Base-by-base conservation (phyloP, 2,888 invertebrate species). In the Apamea monoglypha region DNA sequence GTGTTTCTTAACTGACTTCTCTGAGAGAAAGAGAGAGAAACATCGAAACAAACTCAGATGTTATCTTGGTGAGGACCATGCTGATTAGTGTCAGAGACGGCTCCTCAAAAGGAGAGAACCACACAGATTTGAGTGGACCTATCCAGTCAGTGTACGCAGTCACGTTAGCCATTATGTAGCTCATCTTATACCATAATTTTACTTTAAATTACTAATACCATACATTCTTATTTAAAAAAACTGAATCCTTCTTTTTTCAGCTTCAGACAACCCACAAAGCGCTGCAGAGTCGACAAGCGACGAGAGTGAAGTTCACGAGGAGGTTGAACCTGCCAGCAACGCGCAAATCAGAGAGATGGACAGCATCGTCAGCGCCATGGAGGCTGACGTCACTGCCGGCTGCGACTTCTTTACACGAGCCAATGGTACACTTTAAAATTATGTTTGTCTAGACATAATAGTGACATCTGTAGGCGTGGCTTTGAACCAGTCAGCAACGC, bases 281-380 rank as follows among this genome's bases (percentile, higher is more conserved):
- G 84, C 87, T 3, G 71, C 91, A 0, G 95, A 97, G 56, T 91
- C 94, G 14, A 90, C 94, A 59, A 94, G 94, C 83, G 96, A 95
- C 29, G 95, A 94, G 75, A 90, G 89, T 61, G 95, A 95, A 44
- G 77, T 87, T 8, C 94, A 91, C 16, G 94, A 93, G 32, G 96
- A 94, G 32, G 71, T 86, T 0, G 95, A 95, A 80, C 93, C 94
- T 16, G 94, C 95, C 3, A 94, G 95, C 87, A 95, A 93, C 81
- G 96, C 92, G 2, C 97, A 97, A 91, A 96, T 96, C 47, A 88
- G 94, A 4, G 96, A 97, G 87, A 97, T 96, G 95, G 96, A 96
- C 86, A 96, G 96, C 87, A 97, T 97, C 81, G 97, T 97, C 69
- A 96, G 96, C 89, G 97, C 97, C 2, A 97, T 97, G 97, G 97